Percentiles rank a stretch among this genome's conserved stretches.
Conservation (phyloP, 2,888 invertebrate genomes). For the Stenotaenia linearis region DNA sequence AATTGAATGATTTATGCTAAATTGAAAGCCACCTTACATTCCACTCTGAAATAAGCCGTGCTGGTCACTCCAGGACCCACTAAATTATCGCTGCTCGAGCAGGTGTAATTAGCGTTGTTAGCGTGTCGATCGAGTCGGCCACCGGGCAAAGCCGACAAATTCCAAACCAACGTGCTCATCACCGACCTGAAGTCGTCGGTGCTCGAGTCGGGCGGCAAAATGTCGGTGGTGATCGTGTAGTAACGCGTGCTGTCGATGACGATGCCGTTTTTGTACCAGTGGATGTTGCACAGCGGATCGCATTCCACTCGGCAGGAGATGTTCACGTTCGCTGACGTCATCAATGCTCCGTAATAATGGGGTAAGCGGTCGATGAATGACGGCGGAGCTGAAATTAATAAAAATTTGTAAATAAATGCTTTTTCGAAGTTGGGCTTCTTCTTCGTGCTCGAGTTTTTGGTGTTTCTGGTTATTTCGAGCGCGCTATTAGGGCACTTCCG, state of each 20-base stretch:
- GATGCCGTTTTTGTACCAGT: constrained; percentile 74
- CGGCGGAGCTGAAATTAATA: constrained; percentile 62
- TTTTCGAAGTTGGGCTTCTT: background rate
- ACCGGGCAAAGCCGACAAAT: constrained; percentile 76
- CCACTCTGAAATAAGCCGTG: constrained; percentile 77
- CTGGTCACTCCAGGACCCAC: constrained; percentile 76
- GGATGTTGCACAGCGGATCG: constrained; percentile 74
- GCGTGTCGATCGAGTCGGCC: constrained; percentile 66
- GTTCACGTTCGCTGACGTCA: constrained; percentile 60
- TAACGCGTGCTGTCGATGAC: constrained; percentile 56
- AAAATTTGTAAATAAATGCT: constrained; percentile 31
- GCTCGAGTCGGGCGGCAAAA: constrained; percentile 65
- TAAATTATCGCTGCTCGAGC: constrained; percentile 68
- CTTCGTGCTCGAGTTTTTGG: no score
- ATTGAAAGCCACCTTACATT: constrained; percentile 63
- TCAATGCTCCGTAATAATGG: constrained; percentile 66
- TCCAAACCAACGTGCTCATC: constrained; percentile 81
- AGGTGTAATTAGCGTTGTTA: constrained; percentile 77
- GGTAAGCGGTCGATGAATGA: constrained; percentile 77
- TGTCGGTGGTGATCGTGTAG: constrained; percentile 63
- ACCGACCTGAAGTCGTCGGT: constrained; percentile 82
- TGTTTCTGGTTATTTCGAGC: no score
- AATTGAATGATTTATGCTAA: background rate
- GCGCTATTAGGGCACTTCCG: no score
- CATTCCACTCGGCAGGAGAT: constrained; percentile 85